A percentile compares a stretch with the other conserved stretches of the same genome.
phyloP scores from a whole-genome alignment of 2,797 vertebrate genomes.

The Typhlichthys eigenmanni region DNA sequence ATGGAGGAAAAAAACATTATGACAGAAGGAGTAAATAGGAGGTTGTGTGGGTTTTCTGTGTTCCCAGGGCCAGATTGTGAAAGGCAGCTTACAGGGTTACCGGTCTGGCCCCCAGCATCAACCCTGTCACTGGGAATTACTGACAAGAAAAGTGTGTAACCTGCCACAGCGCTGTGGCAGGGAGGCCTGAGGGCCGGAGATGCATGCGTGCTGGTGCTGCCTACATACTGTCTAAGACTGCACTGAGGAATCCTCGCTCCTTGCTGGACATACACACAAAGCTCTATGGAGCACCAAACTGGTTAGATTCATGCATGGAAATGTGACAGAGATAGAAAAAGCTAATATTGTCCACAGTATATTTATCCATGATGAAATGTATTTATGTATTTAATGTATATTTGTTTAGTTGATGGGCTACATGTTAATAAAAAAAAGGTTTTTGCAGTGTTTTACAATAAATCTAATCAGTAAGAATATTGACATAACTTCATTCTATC shows the following conservation, averaged over 20 bases:
- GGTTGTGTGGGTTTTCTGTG: constrained; percentile 38
- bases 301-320: neutral
- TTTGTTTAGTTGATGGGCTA: too few species aligned
- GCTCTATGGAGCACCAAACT: constrained; percentile 20
- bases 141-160: constrained; percentile 61
- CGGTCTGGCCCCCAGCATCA: constrained; percentile 57
- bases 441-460: too few species aligned
- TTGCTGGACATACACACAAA: constrained; percentile 13
- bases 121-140: constrained; percentile 71
- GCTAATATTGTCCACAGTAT: too few species aligned
- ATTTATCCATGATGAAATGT: too few species aligned
- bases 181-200: constrained; percentile 40
- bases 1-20: neutral
- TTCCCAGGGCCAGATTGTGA: constrained; percentile 53
- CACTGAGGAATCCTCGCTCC: constrained; percentile 36
- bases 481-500: too few species aligned
- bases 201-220: constrained; percentile 16
- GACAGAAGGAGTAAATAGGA: constrained; percentile 30
- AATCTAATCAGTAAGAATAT: too few species aligned
- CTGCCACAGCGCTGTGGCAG: constrained; percentile 52
- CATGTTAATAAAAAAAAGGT: too few species aligned
- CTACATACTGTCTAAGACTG: constrained; percentile 6
- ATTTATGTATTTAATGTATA: too few species aligned
- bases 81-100: constrained; percentile 57
- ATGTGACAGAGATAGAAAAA: too few species aligned